A percentile compares a stretch with the other conserved stretches of the same genome.
Evolutionary conservation across 2,888 invertebrate species (phyloP).

Genomic region (Rapana venosa): DNA sequence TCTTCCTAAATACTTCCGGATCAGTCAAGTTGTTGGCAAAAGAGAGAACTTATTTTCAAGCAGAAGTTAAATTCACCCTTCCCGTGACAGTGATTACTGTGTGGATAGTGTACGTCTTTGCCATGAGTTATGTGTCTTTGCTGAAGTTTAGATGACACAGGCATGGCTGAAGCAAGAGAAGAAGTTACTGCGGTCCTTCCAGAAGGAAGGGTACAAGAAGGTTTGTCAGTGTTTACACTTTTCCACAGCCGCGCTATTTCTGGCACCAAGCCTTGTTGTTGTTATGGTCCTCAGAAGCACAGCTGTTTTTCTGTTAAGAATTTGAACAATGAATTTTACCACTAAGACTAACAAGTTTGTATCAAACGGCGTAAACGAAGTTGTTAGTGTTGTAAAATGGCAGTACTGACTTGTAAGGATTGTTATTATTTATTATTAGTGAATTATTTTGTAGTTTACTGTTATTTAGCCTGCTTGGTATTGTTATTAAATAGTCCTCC

Average conservation of each 20-base stretch:
- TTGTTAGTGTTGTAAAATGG: neutral
- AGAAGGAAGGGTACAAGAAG: conserved; percentile 24
- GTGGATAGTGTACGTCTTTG: conserved; percentile 7
- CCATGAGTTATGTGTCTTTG: conserved; percentile 13
- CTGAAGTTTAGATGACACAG: conserved; percentile 34
- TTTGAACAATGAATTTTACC: neutral
- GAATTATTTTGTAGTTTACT: too few species aligned
- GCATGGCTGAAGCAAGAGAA: conserved; percentile 37
- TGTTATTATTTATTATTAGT: too few species aligned
- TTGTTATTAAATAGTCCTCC: too few species aligned
- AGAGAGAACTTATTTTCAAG: conserved; percentile 7
- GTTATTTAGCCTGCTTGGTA: too few species aligned
- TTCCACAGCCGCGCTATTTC: neutral
- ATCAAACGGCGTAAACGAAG: neutral
- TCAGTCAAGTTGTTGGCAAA: conserved; percentile 23
- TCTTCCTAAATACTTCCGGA: conserved; percentile 17
- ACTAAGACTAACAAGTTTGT: neutral
- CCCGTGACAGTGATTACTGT: conserved; percentile 13
- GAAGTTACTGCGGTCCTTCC: neutral
- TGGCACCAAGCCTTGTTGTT: conserved; percentile 16
- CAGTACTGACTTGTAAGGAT: neutral
- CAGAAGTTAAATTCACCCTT: neutral
- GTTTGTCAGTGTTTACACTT: conserved; percentile 20
- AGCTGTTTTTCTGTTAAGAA: neutral
- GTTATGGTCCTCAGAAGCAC: conserved; percentile 2